Evolutionary conservation across 2,888 invertebrate genomes (phyloP).

Genomic region (Synanthedon myopaeformis): DNA sequence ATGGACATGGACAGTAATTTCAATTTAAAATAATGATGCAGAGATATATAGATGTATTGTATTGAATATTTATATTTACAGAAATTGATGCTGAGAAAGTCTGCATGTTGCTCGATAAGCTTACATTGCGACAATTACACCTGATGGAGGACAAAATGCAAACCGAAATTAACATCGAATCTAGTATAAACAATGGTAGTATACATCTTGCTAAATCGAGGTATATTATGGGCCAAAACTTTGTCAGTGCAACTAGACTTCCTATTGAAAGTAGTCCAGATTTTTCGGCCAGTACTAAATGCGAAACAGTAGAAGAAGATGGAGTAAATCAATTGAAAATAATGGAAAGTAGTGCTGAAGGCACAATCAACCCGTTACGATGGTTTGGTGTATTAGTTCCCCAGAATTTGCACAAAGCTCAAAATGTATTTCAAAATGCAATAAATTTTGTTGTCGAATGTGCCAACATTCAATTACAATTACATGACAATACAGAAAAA

Average conservation of each 20-base stretch:
- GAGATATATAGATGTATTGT: too few species aligned
- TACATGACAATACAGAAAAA: slow-evolving; percentile 45
- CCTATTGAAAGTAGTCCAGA: slow-evolving; percentile 74
- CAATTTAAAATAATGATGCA: too few species aligned
- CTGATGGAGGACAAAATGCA: slow-evolving; percentile 80
- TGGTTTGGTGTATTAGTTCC: slow-evolving; percentile 93
- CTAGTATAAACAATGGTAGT: slow-evolving; percentile 75
- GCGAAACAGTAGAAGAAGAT: slow-evolving; percentile 45
- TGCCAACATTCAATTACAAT: slow-evolving; percentile 76
- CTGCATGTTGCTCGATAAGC: slow-evolving; percentile 74
- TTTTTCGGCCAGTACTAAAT: slow-evolving; percentile 46
- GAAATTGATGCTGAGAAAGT: slow-evolving; percentile 34
- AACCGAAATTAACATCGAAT: slow-evolving; percentile 77
- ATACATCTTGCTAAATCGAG: slow-evolving; percentile 80
- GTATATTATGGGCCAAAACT: slow-evolving; percentile 82
- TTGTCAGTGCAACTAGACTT: slow-evolving; percentile 77
- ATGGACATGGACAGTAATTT: too few species aligned
- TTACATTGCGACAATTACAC: slow-evolving; percentile 76
- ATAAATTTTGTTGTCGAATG: slow-evolving; percentile 75
- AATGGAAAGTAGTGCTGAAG: slow-evolving; percentile 30
- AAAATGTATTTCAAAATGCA: slow-evolving; percentile 78
- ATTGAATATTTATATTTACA: background rate
- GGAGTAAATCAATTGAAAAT: slow-evolving; percentile 50
- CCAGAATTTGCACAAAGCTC: slow-evolving; percentile 80
- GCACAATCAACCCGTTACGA: slow-evolving; percentile 75